Conservation (phyloP, 2,113 vertebrate species). For the Aspiorhynchus laticeps region DNA sequence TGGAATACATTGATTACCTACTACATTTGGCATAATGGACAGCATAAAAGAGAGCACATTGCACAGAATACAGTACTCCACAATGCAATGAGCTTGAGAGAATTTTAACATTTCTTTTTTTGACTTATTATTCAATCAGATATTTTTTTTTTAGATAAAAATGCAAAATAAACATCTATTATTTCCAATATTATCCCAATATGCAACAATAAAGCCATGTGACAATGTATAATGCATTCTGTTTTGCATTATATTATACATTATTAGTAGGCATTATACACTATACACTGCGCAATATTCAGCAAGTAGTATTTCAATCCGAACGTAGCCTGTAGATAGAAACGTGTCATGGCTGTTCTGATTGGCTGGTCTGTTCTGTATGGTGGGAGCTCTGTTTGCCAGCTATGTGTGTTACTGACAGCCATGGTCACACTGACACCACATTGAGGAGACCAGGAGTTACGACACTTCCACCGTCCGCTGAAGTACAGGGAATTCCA, state of each 20-base stretch:
- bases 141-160: neutral
- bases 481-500: slow-evolving; percentile 53
- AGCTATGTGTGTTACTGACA: slow-evolving; percentile 45
- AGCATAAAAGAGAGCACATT: too few species aligned
- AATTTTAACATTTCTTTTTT: neutral
- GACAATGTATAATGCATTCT: slow-evolving; percentile 6
- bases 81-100: neutral
- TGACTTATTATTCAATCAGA: neutral
- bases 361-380: slow-evolving; percentile 66
- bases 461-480: slow-evolving; percentile 59
- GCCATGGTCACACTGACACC: slow-evolving; percentile 16
- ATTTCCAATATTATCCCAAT: neutral
- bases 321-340: slow-evolving; percentile 7
- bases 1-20: neutral
- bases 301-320: neutral
- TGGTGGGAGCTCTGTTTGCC: slow-evolving; percentile 68
- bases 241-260: neutral
- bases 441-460: slow-evolving; percentile 47
- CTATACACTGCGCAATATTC: neutral
- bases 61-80: too few species aligned
- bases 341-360: neutral
- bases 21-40: neutral
- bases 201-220: neutral
- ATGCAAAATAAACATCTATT: too few species aligned
- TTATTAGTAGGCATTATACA: neutral